Evolutionary conservation across 2,797 vertebrate species (phyloP), one percentile per base, ranked within the genome.

Genomic region (Onychomys leucogaster): DNA sequence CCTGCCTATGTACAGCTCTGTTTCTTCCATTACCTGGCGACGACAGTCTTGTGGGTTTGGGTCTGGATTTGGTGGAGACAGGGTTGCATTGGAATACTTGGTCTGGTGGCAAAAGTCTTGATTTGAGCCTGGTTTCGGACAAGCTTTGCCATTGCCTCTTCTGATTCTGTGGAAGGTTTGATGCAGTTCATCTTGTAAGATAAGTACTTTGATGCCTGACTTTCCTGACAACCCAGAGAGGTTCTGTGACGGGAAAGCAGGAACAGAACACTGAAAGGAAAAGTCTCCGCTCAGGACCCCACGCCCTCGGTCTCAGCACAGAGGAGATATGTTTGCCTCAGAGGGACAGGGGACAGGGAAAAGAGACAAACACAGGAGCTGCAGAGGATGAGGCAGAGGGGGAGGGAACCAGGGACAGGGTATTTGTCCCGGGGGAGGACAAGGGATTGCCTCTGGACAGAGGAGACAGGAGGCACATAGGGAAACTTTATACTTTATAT

Each of bases 191-290:
- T 32, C 52, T 55, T 37, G 16, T 89, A 73, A 91, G 81, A 63
- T 84, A 37, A 96, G 23, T 89, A 4, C 85, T 92, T 71, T 23
- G 67, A 63, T 85, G 21, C 10, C 67, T 89, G 8, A 11, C 23
- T 91, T 88, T 29, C 29, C 52, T 85, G 46, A 41, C 49, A 81
- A 2, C 34, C 78, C 84, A 77, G 52, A 90, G 8, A 57, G 63
- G 61, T 6, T 29, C 95, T 87, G 37, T 90, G 59, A 94, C 27
- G 76, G 92, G 57, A 71, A 88, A 57, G 57, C 73, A 57, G 57
- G 78, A 83, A 37, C 5, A 63, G 55, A 61, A 6, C n/a, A 37
- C 71, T 41, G 5, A 41, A 73, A 41, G 21, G 71, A 41, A 73
- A 73, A 73, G 71, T 23, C 5, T 32, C 63, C 32, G 63, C 27